phyloP scores from a whole-genome alignment of 2,888 invertebrate genomes.

The Protonemura montana region DNA sequence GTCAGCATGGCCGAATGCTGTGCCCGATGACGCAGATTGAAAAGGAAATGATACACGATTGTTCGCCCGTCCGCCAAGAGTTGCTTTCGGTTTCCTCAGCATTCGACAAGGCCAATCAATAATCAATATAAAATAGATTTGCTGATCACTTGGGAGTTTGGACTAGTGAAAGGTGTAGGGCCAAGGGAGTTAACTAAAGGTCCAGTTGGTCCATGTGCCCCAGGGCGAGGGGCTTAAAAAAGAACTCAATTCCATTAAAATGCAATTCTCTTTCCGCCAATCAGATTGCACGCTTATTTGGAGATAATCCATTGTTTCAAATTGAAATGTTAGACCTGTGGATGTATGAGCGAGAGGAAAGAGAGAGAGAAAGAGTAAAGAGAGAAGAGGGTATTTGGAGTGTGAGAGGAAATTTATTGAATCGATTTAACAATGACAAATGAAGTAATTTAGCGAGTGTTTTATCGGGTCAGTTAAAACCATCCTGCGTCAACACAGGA shows the following conservation, averaged over 20 bases:
- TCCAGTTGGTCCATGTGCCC: background rate
- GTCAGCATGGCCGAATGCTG: background rate
- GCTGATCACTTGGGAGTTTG: background rate
- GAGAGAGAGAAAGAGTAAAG: background rate
- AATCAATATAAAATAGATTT: constrained; percentile 12
- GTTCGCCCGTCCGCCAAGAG: background rate
- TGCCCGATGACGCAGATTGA: background rate
- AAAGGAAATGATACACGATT: background rate
- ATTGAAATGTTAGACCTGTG: background rate
- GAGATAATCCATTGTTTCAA: background rate
- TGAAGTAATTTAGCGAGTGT: constrained; percentile 12
- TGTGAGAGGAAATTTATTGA: background rate
- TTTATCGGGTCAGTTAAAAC: constrained; percentile 12
- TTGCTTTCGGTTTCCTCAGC: background rate
- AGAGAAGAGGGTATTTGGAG: background rate
- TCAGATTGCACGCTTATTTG: background rate
- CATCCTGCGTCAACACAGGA: background rate
- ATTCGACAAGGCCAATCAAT: background rate
- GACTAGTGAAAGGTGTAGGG: background rate
- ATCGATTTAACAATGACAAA: constrained; percentile 7
- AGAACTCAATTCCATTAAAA: background rate
- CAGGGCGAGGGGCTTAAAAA: background rate
- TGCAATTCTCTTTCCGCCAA: background rate
- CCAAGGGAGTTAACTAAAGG: background rate
- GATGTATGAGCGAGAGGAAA: background rate